Evolutionary conservation across 2,113 vertebrate species (phyloP).

Genomic region (Takifugu bimaculatus): DNA sequence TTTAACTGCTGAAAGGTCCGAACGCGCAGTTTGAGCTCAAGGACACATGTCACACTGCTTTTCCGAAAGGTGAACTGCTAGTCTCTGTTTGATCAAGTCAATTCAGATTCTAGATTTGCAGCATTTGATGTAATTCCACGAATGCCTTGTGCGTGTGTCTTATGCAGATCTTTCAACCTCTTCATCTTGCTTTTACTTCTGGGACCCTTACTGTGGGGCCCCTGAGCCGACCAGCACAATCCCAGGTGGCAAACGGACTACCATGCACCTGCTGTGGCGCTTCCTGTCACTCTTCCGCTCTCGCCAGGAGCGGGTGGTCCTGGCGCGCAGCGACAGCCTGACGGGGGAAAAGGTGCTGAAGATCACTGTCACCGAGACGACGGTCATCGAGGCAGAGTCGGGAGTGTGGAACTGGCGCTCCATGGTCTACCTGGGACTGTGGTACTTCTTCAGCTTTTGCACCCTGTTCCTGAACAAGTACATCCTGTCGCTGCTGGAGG

Average conservation of each 20-base stretch:
- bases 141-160: too few species aligned
- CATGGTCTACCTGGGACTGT: slow-evolving; percentile 81
- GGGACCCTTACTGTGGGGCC: slow-evolving; percentile 1
- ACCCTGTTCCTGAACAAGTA: slow-evolving; percentile 98
- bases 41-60: not conserved
- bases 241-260: slow-evolving; percentile 38
- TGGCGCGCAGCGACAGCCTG: slow-evolving; percentile 78
- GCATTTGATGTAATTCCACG: not conserved
- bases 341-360: slow-evolving; percentile 84
- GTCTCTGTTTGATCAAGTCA: too few species aligned
- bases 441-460: slow-evolving; percentile 98
- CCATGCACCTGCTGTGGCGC: slow-evolving; percentile 46
- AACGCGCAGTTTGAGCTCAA: not conserved
- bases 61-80: too few species aligned
- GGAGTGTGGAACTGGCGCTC: slow-evolving; percentile 86
- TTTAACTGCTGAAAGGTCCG: too few species aligned
- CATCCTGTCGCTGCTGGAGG: slow-evolving; percentile 89
- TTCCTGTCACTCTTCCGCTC: slow-evolving; percentile 68
- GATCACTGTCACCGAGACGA: slow-evolving; percentile 92
- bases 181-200: not conserved
- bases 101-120: not conserved
- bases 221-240: not conserved
- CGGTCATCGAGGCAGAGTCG: slow-evolving; percentile 85
- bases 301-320: slow-evolving; percentile 78
- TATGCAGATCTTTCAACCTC: too few species aligned